Conservation (phyloP, 2,113 vertebrate genomes). For the Hiodon alosoides region DNA sequence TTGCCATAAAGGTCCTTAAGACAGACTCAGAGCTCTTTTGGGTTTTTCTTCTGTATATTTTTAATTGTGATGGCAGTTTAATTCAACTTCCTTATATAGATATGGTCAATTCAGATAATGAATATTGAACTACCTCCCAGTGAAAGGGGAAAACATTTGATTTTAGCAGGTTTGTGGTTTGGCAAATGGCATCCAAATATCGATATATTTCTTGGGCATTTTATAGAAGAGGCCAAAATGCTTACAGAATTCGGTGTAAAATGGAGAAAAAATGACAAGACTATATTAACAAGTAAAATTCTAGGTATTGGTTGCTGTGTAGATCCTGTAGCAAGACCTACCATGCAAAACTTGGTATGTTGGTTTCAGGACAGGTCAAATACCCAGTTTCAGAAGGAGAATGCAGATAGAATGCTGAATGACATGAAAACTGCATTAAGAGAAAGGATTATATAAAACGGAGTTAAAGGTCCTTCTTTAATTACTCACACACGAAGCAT, state of each 20-base stretch:
- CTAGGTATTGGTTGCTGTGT: conserved; percentile 11
- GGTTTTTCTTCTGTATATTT: not conserved
- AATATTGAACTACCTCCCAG: not conserved
- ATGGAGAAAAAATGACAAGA: conserved; percentile 1
- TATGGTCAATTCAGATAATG: not conserved
- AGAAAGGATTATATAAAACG: not conserved
- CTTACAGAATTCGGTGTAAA: not conserved
- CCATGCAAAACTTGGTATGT: conserved; percentile 22
- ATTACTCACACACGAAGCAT: no score
- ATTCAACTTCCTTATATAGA: not conserved
- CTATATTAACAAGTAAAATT: not conserved
- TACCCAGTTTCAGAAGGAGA: conserved; percentile 6
- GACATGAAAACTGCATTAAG: conserved; percentile 13
- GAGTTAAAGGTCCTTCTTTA: conserved; percentile 19
- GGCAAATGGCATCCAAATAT: not conserved
- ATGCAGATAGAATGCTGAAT: conserved; percentile 14
- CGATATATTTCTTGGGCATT: not conserved
- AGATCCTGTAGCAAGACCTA: conserved; percentile 4
- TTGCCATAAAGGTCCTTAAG: conserved; percentile 16
- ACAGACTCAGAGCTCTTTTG: conserved; percentile 15
- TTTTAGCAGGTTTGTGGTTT: conserved; percentile 8
- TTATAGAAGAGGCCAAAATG: conserved; percentile 1
- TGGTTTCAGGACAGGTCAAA: conserved; percentile 23
- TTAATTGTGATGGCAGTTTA: conserved; percentile 6
- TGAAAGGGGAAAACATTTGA: not conserved